Evolutionary conservation across 2,113 vertebrate genomes (phyloP).

Genomic region (Dasyornis broadbenti): DNA sequence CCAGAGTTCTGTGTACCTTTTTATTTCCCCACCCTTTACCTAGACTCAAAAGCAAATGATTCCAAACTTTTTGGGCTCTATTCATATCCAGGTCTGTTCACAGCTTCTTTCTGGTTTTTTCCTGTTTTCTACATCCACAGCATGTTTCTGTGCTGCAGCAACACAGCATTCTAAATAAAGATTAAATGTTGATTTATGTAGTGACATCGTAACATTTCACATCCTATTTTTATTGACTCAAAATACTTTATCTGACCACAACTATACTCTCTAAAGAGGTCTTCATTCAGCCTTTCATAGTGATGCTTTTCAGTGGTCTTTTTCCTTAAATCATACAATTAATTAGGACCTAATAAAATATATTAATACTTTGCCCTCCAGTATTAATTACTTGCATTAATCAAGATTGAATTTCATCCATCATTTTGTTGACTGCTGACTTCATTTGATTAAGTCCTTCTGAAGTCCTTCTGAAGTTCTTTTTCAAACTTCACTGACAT

Average conservation of each 20-base stretch:
- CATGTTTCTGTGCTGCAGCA: background rate
- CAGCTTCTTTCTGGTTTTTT: background rate
- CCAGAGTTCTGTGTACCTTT: background rate
- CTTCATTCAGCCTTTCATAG: background rate
- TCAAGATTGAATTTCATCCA: slow-evolving; percentile 38
- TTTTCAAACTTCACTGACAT: background rate
- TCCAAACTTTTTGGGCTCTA: background rate
- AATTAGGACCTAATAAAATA: slow-evolving; percentile 46
- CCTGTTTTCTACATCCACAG: background rate
- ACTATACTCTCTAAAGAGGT: background rate
- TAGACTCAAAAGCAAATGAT: background rate
- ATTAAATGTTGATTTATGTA: background rate
- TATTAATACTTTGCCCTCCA: slow-evolving; percentile 1
- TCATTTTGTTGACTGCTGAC: slow-evolving; percentile 30
- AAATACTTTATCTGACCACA: slow-evolving; percentile 25
- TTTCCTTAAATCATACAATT: slow-evolving; percentile 34
- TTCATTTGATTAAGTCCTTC: slow-evolving; percentile 11
- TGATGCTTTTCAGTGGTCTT: background rate
- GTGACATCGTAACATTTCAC: background rate
- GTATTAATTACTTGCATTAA: slow-evolving; percentile 29
- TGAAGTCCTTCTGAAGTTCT: background rate
- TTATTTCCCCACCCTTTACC: background rate
- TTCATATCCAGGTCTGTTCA: background rate
- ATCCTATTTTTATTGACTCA: slow-evolving; percentile 15
- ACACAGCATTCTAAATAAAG: background rate